Evolutionary conservation across 2,888 invertebrate species (phyloP), one percentile per base, ranked within the genome.

Genomic region (Limnephilus rhombicus): DNA sequence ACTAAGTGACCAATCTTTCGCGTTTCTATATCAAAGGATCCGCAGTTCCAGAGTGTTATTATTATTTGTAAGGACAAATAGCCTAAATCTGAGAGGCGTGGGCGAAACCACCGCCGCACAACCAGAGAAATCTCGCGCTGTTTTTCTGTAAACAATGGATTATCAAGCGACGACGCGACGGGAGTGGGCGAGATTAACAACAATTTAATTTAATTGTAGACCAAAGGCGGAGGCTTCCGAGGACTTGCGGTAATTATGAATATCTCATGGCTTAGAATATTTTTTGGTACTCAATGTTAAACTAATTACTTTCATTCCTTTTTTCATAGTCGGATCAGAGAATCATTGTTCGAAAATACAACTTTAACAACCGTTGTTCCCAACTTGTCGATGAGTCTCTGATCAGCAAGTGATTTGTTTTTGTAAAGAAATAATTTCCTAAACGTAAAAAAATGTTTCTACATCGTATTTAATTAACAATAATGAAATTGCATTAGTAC

Each of bases 21-120:
- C 49, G 11, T 13, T 49, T 49, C 49, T 49, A 15, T 49, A 15
- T 13, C 49, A 49, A 49, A 49, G 49, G 49, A 13, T 49, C 49
- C 49, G 49, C 15, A 49, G 15, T 0, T 49, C 12, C 15, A 15
- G 49, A 49, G 15, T 15, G 13, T 49, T 49, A 13, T 13, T 18
- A 34, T 83, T 37, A 83, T 15, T 37, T 83, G 24, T 37, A 12
- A 37, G n/a, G 45, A n/a, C 82, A 82, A 88, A 41, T 88, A 53
- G 24, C 68, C 49, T 18, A 53, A 34, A 85, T 53, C 37, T n/a
- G 53, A 45, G 86, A 49, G 86, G 45, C 49, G 85, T 85, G 85
- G 49, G 45, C 24, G 86, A 9, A 5, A n/a, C 29, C 86, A 29
- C 45, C 45, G 1, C 11, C 45, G 45, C 24, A 45, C n/a, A n/a